A percentile compares a stretch with the other conserved stretches of the same genome.
Evolutionary conservation across 1,140 invertebrate genomes (phyloP).

Genomic region (Lasioglossum baleicum): DNA sequence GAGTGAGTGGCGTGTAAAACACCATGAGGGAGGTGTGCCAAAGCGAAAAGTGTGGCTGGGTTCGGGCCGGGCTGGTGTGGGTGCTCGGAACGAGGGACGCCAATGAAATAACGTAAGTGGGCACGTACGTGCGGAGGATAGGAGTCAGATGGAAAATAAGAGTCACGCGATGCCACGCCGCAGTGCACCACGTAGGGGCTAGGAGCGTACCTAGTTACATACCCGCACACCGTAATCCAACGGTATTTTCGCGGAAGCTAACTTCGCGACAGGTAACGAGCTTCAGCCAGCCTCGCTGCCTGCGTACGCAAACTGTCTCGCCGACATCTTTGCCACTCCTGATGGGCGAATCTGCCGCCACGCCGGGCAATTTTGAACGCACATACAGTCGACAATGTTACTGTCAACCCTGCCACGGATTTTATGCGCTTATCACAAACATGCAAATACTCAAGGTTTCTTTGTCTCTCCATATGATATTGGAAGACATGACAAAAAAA

Average conservation of each 20-base stretch:
- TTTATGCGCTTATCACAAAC: too few relatives aligned
- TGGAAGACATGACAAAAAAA: too few relatives aligned
- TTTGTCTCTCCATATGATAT: too few relatives aligned
- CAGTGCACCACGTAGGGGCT: slow-evolving; percentile 56
- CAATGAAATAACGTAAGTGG: slow-evolving; percentile 46
- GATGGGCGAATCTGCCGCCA: too few relatives aligned
- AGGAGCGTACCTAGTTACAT: slow-evolving; percentile 47
- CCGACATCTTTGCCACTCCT: too few relatives aligned
- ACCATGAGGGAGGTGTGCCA: slow-evolving; percentile 30
- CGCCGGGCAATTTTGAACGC: too few relatives aligned
- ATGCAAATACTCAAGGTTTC: too few relatives aligned
- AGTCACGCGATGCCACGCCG: slow-evolving; percentile 63
- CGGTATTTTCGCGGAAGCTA: slow-evolving; percentile 44
- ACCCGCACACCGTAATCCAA: slow-evolving; percentile 42
- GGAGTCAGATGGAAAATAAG: slow-evolving; percentile 59
- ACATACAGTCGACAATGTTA: too few relatives aligned
- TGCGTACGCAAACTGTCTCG: not conserved
- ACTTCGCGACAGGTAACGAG: slow-evolving; percentile 46
- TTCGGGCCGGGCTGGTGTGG: not conserved
- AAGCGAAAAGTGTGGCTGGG: slow-evolving; percentile 10
- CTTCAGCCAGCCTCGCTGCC: slow-evolving; percentile 18
- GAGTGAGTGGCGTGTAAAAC: slow-evolving; percentile 14
- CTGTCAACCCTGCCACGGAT: too few relatives aligned
- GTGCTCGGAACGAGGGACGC: not conserved
- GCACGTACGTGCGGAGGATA: slow-evolving; percentile 43